Conservation (phyloP, 2,888 invertebrate species). For the Epistrophe grossulariae region DNA sequence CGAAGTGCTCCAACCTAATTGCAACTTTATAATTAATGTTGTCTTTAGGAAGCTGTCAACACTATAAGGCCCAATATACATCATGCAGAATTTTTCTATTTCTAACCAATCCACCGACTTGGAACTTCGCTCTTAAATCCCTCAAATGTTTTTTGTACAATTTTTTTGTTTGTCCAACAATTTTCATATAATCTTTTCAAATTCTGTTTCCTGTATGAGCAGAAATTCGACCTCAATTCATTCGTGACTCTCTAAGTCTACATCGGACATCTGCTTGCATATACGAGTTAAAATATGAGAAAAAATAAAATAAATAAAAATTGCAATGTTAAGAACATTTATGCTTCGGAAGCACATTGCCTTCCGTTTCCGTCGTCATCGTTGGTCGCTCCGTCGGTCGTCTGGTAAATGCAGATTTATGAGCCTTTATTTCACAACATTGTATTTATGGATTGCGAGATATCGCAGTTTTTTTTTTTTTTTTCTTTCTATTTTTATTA, state of each 20-base stretch:
- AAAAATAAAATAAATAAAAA: conserved; percentile 16
- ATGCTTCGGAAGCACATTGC: conserved; percentile 61
- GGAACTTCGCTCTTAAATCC: neutral
- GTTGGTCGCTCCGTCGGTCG: neutral
- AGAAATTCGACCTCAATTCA: conserved; percentile 42
- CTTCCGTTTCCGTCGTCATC: neutral
- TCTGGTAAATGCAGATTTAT: conserved; percentile 71
- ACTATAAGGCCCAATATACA: too few relatives aligned
- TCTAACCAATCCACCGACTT: neutral
- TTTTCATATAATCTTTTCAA: conserved; percentile 47
- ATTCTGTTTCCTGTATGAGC: conserved; percentile 26
- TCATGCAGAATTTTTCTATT: too few relatives aligned
- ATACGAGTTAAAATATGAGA: neutral
- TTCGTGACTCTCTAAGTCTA: conserved; percentile 12
- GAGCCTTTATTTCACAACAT: conserved; percentile 64
- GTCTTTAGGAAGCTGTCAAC: too few relatives aligned
- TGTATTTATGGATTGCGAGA: conserved; percentile 55
- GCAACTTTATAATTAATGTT: too few relatives aligned
- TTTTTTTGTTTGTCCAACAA: conserved; percentile 28
- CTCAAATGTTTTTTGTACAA: neutral
- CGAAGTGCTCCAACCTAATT: too few relatives aligned
- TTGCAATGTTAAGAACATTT: conserved; percentile 67
- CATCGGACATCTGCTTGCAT: conserved; percentile 17
- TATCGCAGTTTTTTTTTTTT: conserved; percentile 46
- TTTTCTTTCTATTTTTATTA: neutral